phyloP scores from a whole-genome alignment of 1,140 invertebrate genomes.

The Amyelois transitella region DNA sequence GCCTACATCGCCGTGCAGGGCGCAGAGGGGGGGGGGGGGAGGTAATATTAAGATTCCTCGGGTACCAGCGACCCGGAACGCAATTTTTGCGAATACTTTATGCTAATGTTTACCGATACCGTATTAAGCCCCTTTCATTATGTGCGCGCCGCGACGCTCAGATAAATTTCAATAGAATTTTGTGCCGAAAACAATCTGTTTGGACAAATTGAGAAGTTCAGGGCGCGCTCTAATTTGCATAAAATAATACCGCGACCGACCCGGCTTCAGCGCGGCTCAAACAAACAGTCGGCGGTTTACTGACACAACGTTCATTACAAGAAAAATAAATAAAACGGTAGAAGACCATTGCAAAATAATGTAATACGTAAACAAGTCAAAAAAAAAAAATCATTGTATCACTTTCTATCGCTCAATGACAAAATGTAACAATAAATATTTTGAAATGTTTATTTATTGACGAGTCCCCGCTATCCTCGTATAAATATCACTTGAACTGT shows the following conservation, averaged over 20 bases:
- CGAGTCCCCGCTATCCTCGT: not conserved
- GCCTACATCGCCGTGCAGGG: not conserved
- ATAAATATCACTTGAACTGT: not conserved
- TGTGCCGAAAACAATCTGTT: constrained; percentile 55
- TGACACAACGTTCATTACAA: not conserved
- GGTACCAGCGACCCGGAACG: constrained; percentile 20
- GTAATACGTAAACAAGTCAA: no score
- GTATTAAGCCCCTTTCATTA: constrained; percentile 39
- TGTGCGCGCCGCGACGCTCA: constrained; percentile 16
- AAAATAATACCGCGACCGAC: constrained; percentile 28
- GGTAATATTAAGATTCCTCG: constrained; percentile 31
- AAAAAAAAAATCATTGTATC: no score
- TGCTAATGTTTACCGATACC: constrained; percentile 45
- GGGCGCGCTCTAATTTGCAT: constrained; percentile 37
- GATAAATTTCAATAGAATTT: constrained; percentile 44
- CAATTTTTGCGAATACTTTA: constrained; percentile 48
- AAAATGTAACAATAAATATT: no score
- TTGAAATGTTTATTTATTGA: not conserved
- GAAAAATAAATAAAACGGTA: no score
- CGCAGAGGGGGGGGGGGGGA: constrained; percentile 1
- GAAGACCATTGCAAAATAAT: no score
- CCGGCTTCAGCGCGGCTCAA: not conserved
- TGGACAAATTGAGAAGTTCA: constrained; percentile 46
- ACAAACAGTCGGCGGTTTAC: not conserved
- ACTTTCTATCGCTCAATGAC: no score